Conservation (phyloP, 2,888 invertebrate genomes). For the Neoaliturus tenellus region DNA sequence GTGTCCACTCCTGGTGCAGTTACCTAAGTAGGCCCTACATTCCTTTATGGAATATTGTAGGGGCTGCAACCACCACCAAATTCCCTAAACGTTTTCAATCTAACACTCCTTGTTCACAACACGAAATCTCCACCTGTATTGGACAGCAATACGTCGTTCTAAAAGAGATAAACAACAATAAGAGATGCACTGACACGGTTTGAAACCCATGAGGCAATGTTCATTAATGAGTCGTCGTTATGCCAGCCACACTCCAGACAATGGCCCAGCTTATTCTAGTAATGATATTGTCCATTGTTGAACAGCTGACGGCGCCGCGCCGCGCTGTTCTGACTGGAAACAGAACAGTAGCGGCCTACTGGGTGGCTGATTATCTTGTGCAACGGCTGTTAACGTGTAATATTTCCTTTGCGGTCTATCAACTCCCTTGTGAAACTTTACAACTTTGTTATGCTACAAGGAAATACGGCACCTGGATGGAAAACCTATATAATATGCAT, state of each 20-base stretch:
- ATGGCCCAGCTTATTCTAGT: background rate
- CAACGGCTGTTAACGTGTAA: background rate
- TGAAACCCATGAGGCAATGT: background rate
- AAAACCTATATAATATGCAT: too few relatives aligned
- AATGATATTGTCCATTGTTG: background rate
- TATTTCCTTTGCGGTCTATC: background rate
- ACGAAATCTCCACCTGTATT: too few relatives aligned
- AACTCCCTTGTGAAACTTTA: background rate
- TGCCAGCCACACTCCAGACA: background rate
- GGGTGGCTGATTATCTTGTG: background rate
- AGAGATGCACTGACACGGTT: background rate
- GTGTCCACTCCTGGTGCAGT: too few relatives aligned
- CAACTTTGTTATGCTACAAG: too few relatives aligned
- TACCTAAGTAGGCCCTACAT: too few relatives aligned
- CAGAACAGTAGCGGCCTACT: background rate
- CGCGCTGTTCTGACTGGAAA: background rate
- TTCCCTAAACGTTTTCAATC: too few relatives aligned
- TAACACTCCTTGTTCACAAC: too few relatives aligned
- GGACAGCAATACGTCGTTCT: too few relatives aligned
- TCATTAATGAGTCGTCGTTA: background rate
- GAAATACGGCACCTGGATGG: too few relatives aligned
- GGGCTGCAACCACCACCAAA: too few relatives aligned
- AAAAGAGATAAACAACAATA: background rate
- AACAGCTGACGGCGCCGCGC: background rate
- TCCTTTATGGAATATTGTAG: too few relatives aligned